phyloP scores from a whole-genome alignment of 2,797 vertebrate species.

The Poeciliopsis gracilis region DNA sequence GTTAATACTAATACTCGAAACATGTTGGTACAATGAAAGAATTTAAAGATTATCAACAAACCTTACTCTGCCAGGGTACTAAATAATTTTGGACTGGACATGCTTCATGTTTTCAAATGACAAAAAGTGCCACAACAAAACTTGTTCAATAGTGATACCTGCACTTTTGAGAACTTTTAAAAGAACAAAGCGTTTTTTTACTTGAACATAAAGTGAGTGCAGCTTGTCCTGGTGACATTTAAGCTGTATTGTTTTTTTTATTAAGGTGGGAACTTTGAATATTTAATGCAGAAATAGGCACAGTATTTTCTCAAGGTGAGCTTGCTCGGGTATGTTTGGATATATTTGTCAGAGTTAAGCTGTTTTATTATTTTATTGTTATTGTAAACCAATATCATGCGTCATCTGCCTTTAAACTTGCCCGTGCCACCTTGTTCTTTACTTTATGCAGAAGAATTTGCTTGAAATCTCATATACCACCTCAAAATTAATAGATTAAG shows the following conservation, averaged over 20 bases:
- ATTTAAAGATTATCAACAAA: neutral
- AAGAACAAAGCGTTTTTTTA: neutral
- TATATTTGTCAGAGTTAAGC: neutral
- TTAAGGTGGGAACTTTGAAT: neutral
- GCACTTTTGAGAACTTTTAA: neutral
- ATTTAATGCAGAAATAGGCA: neutral
- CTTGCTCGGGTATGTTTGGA: neutral
- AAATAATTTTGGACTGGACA: neutral
- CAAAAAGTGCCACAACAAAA: neutral
- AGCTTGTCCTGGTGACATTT: neutral
- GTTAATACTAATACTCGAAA: neutral
- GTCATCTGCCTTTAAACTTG: neutral
- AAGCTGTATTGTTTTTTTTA: neutral
- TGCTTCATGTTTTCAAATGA: neutral
- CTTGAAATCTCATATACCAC: neutral
- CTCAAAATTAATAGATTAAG: neutral
- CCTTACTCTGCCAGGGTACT: neutral
- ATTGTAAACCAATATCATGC: neutral
- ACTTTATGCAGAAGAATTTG: neutral
- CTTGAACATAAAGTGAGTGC: neutral
- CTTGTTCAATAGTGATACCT: neutral
- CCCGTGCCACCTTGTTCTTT: neutral
- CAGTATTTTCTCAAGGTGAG: neutral
- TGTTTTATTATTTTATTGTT: neutral
- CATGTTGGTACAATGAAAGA: neutral